A percentile compares a stretch with the other conserved stretches of the same genome.
phyloP scores from a whole-genome alignment of 2,888 invertebrate genomes.

The Lasioglossum lativentre region DNA sequence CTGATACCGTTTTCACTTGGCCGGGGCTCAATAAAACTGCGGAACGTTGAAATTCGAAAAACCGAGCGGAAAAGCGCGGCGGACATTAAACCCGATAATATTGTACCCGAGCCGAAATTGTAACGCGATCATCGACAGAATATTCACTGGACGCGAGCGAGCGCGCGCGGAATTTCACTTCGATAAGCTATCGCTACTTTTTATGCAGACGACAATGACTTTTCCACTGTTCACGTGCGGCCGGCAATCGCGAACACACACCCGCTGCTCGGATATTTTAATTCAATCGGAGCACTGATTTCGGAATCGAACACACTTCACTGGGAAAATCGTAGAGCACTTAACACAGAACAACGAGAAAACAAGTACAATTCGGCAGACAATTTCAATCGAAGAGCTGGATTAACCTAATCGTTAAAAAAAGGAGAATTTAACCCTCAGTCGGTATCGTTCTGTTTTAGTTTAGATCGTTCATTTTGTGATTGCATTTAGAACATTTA shows the following conservation, averaged over 20 bases:
- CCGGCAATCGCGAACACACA: background rate
- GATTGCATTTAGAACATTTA: background rate
- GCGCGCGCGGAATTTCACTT: constrained; percentile 13
- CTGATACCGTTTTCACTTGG: constrained; percentile 56
- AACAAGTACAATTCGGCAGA: background rate
- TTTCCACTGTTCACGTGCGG: background rate
- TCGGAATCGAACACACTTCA: background rate
- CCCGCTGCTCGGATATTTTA: constrained; percentile 3
- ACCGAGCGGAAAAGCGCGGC: constrained; percentile 30
- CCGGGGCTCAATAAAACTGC: constrained; percentile 41
- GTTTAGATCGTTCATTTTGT: background rate
- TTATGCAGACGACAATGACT: constrained; percentile 10
- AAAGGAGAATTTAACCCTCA: too few relatives aligned
- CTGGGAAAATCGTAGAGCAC: background rate
- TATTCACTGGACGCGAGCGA: constrained; percentile 5
- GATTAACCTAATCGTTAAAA: background rate
- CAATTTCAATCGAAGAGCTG: background rate
- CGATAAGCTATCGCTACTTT: constrained; percentile 17
- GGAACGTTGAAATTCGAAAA: constrained; percentile 34
- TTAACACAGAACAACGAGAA: background rate
- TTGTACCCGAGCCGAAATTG: background rate
- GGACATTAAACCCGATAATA: constrained; percentile 19
- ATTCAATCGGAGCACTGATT: constrained; percentile 4
- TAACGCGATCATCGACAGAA: constrained; percentile 8
- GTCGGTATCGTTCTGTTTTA: background rate